Conservation (phyloP, 2,797 vertebrate species). For the Mus minutoides region DNA sequence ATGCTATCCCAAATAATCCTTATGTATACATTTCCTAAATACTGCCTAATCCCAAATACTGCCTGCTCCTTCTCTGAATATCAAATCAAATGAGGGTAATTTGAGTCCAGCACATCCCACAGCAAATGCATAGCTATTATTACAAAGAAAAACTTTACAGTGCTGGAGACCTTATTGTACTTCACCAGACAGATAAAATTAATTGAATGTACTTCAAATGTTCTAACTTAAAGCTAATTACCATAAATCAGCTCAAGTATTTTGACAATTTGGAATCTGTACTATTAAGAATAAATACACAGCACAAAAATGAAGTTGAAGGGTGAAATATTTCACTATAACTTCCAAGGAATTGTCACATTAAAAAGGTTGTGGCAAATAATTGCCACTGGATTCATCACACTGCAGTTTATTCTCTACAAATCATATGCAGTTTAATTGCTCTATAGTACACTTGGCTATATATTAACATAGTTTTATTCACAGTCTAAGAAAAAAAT, state of each 20-base stretch:
- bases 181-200: slow-evolving; percentile 75
- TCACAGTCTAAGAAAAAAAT: slow-evolving; percentile 2
- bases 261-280: slow-evolving; percentile 81
- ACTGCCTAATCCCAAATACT: slow-evolving; percentile 31
- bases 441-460: not conserved
- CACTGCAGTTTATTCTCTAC: not conserved
- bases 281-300: slow-evolving; percentile 82
- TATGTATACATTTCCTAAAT: slow-evolving; percentile 60
- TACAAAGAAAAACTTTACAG: slow-evolving; percentile 75
- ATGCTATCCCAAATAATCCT: slow-evolving; percentile 57
- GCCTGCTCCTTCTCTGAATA: slow-evolving; percentile 76
- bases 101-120: slow-evolving; percentile 62
- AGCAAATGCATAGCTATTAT: slow-evolving; percentile 57
- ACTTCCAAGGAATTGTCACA: slow-evolving; percentile 54
- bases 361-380: slow-evolving; percentile 50
- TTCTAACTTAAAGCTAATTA: slow-evolving; percentile 84
- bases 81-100: slow-evolving; percentile 78
- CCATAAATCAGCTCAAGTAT: slow-evolving; percentile 83
- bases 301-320: slow-evolving; percentile 57
- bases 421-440: slow-evolving; percentile 24
- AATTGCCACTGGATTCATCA: not conserved
- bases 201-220: slow-evolving; percentile 73
- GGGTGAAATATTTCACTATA: slow-evolving; percentile 52
- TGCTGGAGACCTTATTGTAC: slow-evolving; percentile 68
- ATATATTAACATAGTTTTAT: slow-evolving; percentile 23